Base-by-base conservation (phyloP, 2,888 invertebrate genomes). In the Pheosia tremula region DNA sequence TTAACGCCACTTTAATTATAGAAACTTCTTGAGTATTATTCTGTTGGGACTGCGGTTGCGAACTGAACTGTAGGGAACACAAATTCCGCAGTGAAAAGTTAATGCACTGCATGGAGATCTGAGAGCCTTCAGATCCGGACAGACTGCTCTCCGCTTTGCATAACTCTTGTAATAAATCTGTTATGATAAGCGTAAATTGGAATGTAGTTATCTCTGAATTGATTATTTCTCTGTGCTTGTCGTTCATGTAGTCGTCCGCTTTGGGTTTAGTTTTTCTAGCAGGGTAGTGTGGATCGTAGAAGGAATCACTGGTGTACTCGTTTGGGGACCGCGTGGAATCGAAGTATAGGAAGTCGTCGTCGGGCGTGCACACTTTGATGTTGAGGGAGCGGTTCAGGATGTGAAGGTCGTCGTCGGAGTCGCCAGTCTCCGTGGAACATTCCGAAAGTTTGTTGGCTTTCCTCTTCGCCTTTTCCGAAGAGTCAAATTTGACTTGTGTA, bases 281-380 rank as follows among this genome's bases (percentile, higher is more conserved):
- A 0, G 87, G 74, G 59, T 86, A 82, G 62, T 79, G 84, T 0
- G 87, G 83, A 24, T 90, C 90, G 9, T 87, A 89, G 10, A 87
- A 79, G 0, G 88, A 77, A n/a, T 93, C 90, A 57, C 89, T 88
- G 0, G 88, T 78, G 60, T 86, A 83, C 3, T 86, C 86, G 58
- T 84, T 87, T 60, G 90, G 84, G 8, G 91, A 88, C 1, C 89
- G 83, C 0, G 82, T 64, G 3, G 88, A 93, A 57, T 95, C 94
- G 79, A 95, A 95, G 77, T 95, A 95, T 63, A 95, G 94, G 78
- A 95, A 95, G 78, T 95, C 95, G 84, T 95, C 95, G 57, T 91
- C 91, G 45, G 95, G 94, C n/a, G 94, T 74, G 64, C 92, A 88
- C 62, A 95, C 94, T 77, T 95, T 95, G 57, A 95, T 83, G 6